Conservation (phyloP, 2,797 vertebrate genomes). For the Clarias pachynema region DNA sequence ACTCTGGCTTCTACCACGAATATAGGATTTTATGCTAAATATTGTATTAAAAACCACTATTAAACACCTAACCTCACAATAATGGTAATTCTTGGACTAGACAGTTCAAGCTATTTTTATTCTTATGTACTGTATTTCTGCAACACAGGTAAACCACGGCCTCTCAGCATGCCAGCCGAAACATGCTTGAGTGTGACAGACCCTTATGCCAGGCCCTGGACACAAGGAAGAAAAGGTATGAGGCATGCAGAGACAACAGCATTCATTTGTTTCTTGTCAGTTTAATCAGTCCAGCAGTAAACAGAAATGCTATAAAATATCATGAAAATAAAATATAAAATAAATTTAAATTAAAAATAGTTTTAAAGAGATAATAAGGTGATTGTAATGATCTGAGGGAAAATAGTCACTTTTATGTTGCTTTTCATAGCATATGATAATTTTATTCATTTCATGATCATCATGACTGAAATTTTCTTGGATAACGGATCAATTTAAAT, state of each 20-base stretch:
- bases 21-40: too few species aligned
- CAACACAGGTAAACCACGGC: conserved; percentile 86
- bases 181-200: conserved; percentile 79
- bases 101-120: not conserved
- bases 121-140: not conserved
- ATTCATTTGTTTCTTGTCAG: not conserved
- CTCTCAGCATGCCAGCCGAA: conserved; percentile 92
- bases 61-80: not conserved
- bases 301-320: not conserved
- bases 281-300: not conserved
- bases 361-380: not conserved
- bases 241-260: not conserved
- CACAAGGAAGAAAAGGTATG: conserved; percentile 82
- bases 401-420: not conserved
- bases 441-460: too few species aligned
- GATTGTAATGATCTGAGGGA: not conserved
- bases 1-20: too few species aligned
- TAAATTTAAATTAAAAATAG: not conserved
- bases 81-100: not conserved
- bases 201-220: conserved; percentile 74
- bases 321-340: too few species aligned
- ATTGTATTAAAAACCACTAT: too few species aligned
- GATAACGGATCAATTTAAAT: not conserved
- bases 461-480: not conserved
- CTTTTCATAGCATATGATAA: not conserved